Base-by-base conservation (phyloP, 2,797 vertebrate genomes). In the Sebastes minor region DNA sequence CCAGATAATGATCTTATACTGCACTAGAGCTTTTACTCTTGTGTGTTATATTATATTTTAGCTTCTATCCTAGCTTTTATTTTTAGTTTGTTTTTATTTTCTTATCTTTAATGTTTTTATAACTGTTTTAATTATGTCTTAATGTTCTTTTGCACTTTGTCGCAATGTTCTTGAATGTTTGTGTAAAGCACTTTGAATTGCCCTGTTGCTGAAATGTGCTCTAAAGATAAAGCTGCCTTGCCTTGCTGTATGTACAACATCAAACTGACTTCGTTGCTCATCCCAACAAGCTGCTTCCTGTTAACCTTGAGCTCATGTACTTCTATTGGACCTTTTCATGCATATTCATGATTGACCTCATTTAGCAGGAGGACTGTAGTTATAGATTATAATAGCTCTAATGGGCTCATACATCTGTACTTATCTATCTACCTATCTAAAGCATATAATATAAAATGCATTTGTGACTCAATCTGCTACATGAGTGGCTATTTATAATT, bases 231-330 rank as follows among this genome's bases (percentile, higher is more conserved):
- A 42, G 38, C 38, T 42, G 38, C 38, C 14, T 16, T 42, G 38
- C 38, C 38, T 23, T 16, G 23, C 2, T 32, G 1, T 0, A 3
- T 3, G 0, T 0, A 0, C 82, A 80, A 75, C 25, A 4, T 35
- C n/a, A 91, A 80, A 81, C 91, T 23, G 14, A 90, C 90, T 91
- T 89, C 85, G 14, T 8, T 8, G 46, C 16, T 46, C 16, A 2
- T 2, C 60, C 28, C 67, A 67, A 30, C 64, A 66, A 63, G 10
- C 66, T 67, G 63, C 82, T 94, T 94, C 93, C 92, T 80, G 90
- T 84, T 94, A 86, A 93, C 89, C 88, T 92, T 89, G 88, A 84
- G 78, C 76, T 76, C 16, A 20, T 81, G 49, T 1, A 3, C 72
- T 25, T 65, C 55, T 73, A 71, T 70, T 75, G 83, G 74, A 59